These are phyloP conservation scores for Nothoprocta perdicaria DNA, from an alignment of 2,113 vertebrate species.

Conservation along the genomic window DNA sequence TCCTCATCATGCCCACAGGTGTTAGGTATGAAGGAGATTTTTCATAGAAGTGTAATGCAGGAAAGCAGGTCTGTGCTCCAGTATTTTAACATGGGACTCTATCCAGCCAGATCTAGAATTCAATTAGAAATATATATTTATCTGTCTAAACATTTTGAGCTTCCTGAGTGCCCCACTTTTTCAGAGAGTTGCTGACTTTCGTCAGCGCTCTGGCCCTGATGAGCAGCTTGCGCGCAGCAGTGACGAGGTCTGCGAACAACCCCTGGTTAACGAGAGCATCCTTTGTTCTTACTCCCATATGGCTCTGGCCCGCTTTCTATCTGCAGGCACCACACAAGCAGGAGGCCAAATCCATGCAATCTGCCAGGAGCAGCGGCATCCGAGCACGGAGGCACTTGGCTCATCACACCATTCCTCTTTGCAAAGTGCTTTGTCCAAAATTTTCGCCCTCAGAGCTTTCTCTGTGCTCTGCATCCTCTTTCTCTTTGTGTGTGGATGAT, in stretches of 20 bases:
- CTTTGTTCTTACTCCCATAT: not conserved
- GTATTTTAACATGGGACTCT: not conserved
- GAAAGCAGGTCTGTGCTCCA: not conserved
- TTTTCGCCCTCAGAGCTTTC: not conserved
- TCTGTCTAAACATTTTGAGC: not conserved
- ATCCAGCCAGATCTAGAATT: not conserved
- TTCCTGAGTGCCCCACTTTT: not conserved
- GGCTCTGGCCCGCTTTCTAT: not conserved
- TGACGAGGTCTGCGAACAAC: not conserved
- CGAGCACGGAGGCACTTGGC: not conserved
- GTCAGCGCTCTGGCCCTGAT: rapidly evolving
- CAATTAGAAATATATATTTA: not conserved
- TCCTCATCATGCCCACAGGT: conserved; percentile 23
- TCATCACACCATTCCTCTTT: not conserved
- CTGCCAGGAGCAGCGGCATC: not conserved
- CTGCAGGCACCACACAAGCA: not conserved
- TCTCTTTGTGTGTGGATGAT: not conserved
- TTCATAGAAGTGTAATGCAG: not conserved
- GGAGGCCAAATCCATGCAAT: not conserved
- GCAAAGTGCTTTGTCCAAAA: not conserved
- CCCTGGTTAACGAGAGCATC: not conserved
- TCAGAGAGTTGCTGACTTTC: not conserved
- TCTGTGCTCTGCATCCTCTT: not conserved
- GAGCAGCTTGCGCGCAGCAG: not conserved
- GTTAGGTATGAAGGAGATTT: not conserved